Evolutionary conservation across 1,140 invertebrate species (phyloP).

Genomic region (Aphis craccivora): DNA sequence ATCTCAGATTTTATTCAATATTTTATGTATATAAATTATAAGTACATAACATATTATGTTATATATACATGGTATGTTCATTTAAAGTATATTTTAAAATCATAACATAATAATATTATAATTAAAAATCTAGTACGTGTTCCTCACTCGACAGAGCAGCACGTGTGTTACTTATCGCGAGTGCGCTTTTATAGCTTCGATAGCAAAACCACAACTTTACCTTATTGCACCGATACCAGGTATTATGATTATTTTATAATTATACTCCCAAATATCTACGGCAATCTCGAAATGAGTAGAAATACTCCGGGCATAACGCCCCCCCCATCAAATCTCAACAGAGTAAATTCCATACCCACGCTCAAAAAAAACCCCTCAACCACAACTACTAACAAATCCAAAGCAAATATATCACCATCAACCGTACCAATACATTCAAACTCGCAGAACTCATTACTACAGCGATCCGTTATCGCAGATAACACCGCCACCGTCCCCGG

Average conservation of each 20-base stretch:
- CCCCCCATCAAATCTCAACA: neutral
- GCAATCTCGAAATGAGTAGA: neutral
- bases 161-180: neutral
- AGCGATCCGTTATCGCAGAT: neutral
- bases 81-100: no score
- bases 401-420: neutral
- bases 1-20: no score
- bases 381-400: neutral
- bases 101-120: no score
- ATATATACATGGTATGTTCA: no score
- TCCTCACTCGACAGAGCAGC: conserved; percentile 1
- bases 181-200: neutral
- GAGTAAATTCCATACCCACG: neutral
- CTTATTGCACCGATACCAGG: neutral
- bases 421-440: neutral
- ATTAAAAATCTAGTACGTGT: no score
- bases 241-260: neutral
- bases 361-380: neutral
- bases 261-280: neutral
- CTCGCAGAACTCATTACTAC: neutral
- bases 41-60: no score
- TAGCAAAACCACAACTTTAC: neutral
- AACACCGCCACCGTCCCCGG: neutral
- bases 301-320: neutral
- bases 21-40: no score